A percentile compares a stretch with the other conserved stretches of the same genome.
phyloP scores from a whole-genome alignment of 2,113 vertebrate genomes.

The Caloenas nicobarica region DNA sequence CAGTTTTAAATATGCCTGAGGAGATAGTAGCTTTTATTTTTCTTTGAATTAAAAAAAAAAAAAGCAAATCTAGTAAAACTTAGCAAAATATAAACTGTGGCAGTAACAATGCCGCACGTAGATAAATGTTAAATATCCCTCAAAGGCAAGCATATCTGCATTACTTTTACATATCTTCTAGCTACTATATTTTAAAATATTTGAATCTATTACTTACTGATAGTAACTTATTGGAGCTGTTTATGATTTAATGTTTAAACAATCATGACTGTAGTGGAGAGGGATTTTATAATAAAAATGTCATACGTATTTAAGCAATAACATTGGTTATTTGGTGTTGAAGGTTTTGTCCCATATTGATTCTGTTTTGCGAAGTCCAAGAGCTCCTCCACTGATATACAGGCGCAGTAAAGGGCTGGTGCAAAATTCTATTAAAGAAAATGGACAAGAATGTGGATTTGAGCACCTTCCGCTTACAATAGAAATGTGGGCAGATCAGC shows the following conservation, averaged over 20 bases:
- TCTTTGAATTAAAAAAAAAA: background rate
- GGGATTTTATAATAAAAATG: background rate
- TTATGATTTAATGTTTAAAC: background rate
- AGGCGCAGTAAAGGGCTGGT: conserved; percentile 61
- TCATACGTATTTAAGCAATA: background rate
- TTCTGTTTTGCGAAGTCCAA: conserved; percentile 73
- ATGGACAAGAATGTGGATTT: conserved; percentile 65
- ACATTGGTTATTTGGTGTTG: background rate
- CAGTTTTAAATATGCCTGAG: background rate
- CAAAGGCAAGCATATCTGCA: background rate
- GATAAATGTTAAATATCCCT: background rate
- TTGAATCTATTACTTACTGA: background rate
- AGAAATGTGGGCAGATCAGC: conserved; percentile 87
- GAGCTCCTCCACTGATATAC: conserved; percentile 72
- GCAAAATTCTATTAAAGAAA: background rate
- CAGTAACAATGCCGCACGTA: background rate
- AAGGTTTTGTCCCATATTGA: conserved; percentile 81
- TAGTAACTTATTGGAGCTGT: background rate
- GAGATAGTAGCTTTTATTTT: background rate
- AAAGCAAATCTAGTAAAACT: background rate
- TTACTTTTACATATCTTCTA: background rate
- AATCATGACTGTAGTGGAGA: background rate
- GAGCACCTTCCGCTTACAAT: conserved; percentile 79
- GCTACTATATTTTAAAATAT: background rate
- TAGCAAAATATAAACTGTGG: background rate